phyloP scores from a whole-genome alignment of 2,888 invertebrate species.

The Drosophila greeni region DNA sequence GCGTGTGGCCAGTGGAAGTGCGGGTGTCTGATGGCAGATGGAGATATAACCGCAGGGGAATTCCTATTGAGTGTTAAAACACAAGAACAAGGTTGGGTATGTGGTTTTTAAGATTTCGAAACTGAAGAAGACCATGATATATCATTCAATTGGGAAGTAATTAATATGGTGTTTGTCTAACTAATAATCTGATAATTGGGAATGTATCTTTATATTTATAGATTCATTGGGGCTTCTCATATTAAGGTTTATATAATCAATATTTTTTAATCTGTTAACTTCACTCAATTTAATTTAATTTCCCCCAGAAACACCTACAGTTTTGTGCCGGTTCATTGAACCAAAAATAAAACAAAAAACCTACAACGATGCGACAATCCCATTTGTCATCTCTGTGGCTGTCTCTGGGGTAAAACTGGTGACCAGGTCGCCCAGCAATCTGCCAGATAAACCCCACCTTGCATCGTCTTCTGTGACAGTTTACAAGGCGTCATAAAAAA shows the following conservation, averaged over 20 bases:
- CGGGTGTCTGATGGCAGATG: constrained; percentile 32
- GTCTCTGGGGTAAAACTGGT: constrained; percentile 21
- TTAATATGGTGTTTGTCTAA: neutral
- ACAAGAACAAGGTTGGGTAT: constrained; percentile 31
- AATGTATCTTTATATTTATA: neutral
- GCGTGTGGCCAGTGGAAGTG: constrained; percentile 29
- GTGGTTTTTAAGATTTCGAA: neutral
- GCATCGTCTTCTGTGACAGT: constrained; percentile 58
- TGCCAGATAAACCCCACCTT: constrained; percentile 31
- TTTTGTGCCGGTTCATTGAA: constrained; percentile 49
- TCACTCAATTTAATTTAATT: constrained; percentile 7
- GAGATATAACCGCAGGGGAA: constrained; percentile 14
- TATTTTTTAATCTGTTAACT: neutral
- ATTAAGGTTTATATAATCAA: neutral
- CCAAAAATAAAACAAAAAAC: constrained; percentile 27
- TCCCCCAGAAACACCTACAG: constrained; percentile 7
- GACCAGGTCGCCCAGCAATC: constrained; percentile 39
- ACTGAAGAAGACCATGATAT: constrained; percentile 23
- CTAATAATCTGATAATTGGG: neutral
- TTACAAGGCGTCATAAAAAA: constrained; percentile 39
- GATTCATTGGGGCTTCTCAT: neutral
- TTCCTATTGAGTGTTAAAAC: constrained; percentile 19
- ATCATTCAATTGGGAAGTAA: constrained; percentile 11
- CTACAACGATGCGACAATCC: constrained; percentile 28
- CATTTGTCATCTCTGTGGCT: constrained; percentile 38